Base-by-base conservation (phyloP, 2,113 vertebrate species). In the Ameiurus melas region DNA sequence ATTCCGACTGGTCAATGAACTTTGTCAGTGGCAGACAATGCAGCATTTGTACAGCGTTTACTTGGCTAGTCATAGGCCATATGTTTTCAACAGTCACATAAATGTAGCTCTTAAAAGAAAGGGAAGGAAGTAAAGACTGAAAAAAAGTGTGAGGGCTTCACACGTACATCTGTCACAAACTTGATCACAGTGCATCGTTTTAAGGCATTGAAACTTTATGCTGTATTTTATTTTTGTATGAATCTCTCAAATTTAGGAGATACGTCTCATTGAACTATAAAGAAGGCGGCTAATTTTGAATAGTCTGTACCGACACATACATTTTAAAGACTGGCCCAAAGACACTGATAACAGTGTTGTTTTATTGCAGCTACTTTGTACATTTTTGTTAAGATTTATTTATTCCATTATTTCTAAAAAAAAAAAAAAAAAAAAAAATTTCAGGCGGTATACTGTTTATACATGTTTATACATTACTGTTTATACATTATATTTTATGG, bases 101-200 rank as follows among this genome's bases (percentile, higher is more conserved):
- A 77, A 77, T 51, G 73, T 77, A 77, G 43, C 43, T 51, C 73
- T 47, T 53, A 79, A 79, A 47, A 4, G 25, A 79, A 79, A 79
- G 27, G 77, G 77, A 79, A 79, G 77, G 77, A 79, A 79, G 51
- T 55, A 79, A 55, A 79, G 17, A 27, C 51, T 55, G 77, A 79
- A 53, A 22, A 22, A 47, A 77, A 13, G 47, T 79, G 77, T 79
- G 51, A 55, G 5, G 30, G 1, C 73, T 25, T 79, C 47, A 79
- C 77, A 79, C 77, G 55, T 30, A 53, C 51, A 55, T 16, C 77
- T 55, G 77, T 79, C 77, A 79, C 77, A 79, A 79, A 79, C 77
- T 55, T 30, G 47, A 79, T 47, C 73, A 27, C 22, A 75, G 39
- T 9, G 25, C 43, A 77, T 47, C 19, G 2, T 73, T 73, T 73